A percentile compares a stretch with the other conserved stretches of the same genome.
Conservation (phyloP, 2,797 vertebrate genomes). For the Gymnocypris eckloni region DNA sequence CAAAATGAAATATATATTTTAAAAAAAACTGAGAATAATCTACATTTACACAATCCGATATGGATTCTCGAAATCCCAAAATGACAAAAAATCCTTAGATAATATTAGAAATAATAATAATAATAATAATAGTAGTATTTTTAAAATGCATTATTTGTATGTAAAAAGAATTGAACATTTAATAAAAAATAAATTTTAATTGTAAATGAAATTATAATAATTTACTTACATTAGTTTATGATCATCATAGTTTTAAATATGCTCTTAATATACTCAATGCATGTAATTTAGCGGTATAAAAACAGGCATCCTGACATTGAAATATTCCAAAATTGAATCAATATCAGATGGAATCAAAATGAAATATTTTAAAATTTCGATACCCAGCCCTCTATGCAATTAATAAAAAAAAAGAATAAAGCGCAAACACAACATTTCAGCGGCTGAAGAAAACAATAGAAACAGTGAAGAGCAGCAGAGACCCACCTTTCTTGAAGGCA, state of each 20-base stretch:
- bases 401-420: neutral
- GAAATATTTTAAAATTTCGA: slow-evolving; percentile 9
- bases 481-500: slow-evolving; percentile 99
- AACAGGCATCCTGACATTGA: neutral
- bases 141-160: no score
- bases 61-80: no score
- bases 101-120: no score
- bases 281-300: neutral
- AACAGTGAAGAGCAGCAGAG: slow-evolving; percentile 60
- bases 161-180: neutral
- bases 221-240: neutral
- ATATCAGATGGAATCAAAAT: neutral
- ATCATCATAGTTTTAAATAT: neutral
- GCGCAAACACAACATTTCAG: slow-evolving; percentile 1
- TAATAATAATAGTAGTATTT: no score
- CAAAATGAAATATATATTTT: no score
- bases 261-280: neutral
- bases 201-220: neutral
- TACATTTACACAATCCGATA: no score
- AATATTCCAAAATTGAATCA: neutral
- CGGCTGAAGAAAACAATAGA: slow-evolving; percentile 64
- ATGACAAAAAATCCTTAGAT: no score
- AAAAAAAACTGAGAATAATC: no score
- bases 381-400: slow-evolving; percentile 39
- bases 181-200: neutral